Base-by-base conservation (phyloP, 35 echinoderm and acorn worm species). In the Eucidaris tribuloides region DNA sequence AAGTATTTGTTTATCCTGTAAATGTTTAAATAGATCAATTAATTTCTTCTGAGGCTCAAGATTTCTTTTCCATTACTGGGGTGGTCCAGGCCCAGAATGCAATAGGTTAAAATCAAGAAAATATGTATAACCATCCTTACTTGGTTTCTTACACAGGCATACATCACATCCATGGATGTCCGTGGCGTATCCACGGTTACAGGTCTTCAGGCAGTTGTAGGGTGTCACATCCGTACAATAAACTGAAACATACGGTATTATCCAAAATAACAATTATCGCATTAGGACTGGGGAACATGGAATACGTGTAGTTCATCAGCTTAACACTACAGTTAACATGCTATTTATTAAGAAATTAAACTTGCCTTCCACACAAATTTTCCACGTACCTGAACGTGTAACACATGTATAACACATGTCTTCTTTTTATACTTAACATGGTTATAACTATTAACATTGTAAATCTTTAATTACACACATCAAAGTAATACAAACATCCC, bases 131-230 rank as follows among this genome's bases (percentile, higher is more conserved):
- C 52, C 43, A 48, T 24, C 13, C 68, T 74, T 83, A 83, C 65
- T 62, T 54, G 68, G 84, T 62, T 78, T 86, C 70, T 86, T 86
- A 50, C 84, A 86, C 19, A 35, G 76, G 55, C 84, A 86, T 31
- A 20, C 78, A 42, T 54, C 42, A 78, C 84, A 86, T 76, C 84
- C 84, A 58, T 86, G 50, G 36, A 28, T 28, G 45, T 71, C 72
- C 3, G 84, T 86, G 22, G 36, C 48, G 38, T 58, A 76, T 78
- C 84, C 84, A 71, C 59, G 50, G 35, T 50, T 71, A 20, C 84
- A 86, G 2, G 70, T 60, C 48, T 77, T 25, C 7, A 31, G 46
- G 45, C 84, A 86, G 44, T 83, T 83, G 24, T 31, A 42, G 13
- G 80, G 58, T 9, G 84, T 86, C 11, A 78, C 34, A 18, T 71